Evolutionary conservation across 2,113 vertebrate genomes (phyloP), one percentile per base, ranked within the genome.

Genomic region (Sander vitreus): DNA sequence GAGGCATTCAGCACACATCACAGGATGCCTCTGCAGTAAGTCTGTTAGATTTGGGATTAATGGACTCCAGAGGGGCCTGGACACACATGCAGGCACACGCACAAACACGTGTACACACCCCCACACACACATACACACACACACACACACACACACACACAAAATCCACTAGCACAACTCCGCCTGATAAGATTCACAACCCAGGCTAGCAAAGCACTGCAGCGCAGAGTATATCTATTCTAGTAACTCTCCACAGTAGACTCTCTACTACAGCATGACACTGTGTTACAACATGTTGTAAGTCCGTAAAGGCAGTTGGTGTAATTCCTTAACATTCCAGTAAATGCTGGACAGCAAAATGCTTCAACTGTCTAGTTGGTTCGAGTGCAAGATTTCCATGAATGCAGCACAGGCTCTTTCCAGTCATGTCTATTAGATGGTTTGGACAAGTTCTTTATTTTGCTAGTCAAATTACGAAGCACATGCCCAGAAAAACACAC

Each of bases 21-120:
- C 92, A 93, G 91, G 81, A 89, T 90, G 89, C 87, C 82, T 92
- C 86, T 89, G 90, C 91, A 91, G 91, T 91, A 91, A 91, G 83
- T 92, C 91, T 93, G 90, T 90, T 94, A 93, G 92, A 90, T 92
- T 93, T 93, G 91, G 93, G 94, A 95, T 95, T 95, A 95, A 93
- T 93, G 91, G 91, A 90, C 89, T 93, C 91, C 88, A 93, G 85
- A 89, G 91, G 88, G 89, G 88, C 88, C 86, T 82, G 81, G 91
- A 91, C 85, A 92, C 89, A 86, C 86, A 88, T 58, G 25, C 68
- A 80, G 19, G 58, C 89, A 92, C 87, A 87, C 84, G 84, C 45
- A 15, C 65, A 77, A 16, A 55, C 73, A 70, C 65, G 68, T 62
- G 63, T 68, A 70, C 45, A 47, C 48, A 51, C 73, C 59, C 63